Evolutionary conservation across 2,113 vertebrate species (phyloP).

Genomic region (Phaethon lepturus): DNA sequence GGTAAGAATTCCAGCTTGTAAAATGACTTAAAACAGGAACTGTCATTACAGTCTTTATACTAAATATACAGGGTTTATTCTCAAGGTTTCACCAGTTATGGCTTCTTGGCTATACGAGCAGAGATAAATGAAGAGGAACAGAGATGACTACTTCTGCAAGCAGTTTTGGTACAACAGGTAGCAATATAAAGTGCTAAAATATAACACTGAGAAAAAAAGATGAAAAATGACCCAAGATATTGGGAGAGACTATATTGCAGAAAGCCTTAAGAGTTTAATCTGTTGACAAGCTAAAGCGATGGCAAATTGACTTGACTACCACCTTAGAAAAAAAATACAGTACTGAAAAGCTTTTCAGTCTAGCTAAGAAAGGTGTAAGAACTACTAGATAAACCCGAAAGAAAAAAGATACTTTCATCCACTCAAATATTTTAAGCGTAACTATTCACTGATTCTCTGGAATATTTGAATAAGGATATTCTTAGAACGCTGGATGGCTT

Average conservation of each 20-base stretch:
- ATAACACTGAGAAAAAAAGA: background rate
- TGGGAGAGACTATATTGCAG: background rate
- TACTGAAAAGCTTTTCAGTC: background rate
- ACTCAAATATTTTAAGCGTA: background rate
- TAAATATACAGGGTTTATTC: background rate
- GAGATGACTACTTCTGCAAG: background rate
- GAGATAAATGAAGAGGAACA: background rate
- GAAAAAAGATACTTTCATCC: background rate
- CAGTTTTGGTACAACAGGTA: background rate
- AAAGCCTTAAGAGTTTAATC: background rate
- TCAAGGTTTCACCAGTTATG: background rate
- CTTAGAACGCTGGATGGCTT: background rate
- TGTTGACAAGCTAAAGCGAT: background rate
- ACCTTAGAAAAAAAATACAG: background rate
- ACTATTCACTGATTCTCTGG: background rate
- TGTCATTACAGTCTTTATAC: background rate
- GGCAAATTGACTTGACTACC: background rate
- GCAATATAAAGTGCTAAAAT: background rate
- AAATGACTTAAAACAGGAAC: background rate
- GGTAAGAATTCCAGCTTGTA: background rate
- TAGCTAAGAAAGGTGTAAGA: background rate
- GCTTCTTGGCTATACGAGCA: background rate
- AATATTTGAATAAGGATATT: background rate
- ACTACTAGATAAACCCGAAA: background rate
- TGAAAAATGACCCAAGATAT: background rate